Percentiles rank a stretch among this genome's conserved stretches.
These are phyloP conservation scores for Empidonax traillii DNA, from an alignment of 2,113 vertebrate species.

Conservation along the genomic window DNA sequence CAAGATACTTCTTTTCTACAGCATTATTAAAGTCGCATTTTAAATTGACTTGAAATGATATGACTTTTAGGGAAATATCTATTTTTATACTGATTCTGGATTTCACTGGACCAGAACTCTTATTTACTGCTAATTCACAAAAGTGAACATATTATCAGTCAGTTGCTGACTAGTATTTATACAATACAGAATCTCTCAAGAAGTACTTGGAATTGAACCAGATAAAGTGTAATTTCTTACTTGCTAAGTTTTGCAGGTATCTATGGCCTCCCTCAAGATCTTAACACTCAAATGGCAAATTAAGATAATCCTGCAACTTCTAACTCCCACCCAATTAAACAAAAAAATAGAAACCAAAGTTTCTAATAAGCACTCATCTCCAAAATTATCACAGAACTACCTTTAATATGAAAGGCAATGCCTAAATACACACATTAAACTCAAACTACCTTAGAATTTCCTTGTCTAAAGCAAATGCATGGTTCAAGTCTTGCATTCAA, in stretches of 20 bases:
- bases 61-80: not conserved
- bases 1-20: not conserved
- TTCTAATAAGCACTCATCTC: not conserved
- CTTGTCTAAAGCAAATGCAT: not conserved
- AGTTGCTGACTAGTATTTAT: not conserved
- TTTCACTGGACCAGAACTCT: not conserved
- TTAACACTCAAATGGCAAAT: not conserved
- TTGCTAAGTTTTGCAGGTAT: not conserved
- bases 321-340: not conserved
- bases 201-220: not conserved
- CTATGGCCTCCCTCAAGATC: not conserved
- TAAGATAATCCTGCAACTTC: not conserved
- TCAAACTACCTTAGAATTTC: not conserved
- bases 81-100: not conserved
- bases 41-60: not conserved
- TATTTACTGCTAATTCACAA: not conserved
- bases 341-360: not conserved
- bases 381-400: not conserved
- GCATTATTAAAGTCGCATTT: not conserved
- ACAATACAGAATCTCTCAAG: not conserved
- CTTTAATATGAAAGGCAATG: not conserved
- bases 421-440: not conserved
- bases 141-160: not conserved
- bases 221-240: not conserved
- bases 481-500: not conserved